Evolutionary conservation across 2,797 vertebrate species (phyloP).

Genomic region (Rhinichthys osculus): DNA sequence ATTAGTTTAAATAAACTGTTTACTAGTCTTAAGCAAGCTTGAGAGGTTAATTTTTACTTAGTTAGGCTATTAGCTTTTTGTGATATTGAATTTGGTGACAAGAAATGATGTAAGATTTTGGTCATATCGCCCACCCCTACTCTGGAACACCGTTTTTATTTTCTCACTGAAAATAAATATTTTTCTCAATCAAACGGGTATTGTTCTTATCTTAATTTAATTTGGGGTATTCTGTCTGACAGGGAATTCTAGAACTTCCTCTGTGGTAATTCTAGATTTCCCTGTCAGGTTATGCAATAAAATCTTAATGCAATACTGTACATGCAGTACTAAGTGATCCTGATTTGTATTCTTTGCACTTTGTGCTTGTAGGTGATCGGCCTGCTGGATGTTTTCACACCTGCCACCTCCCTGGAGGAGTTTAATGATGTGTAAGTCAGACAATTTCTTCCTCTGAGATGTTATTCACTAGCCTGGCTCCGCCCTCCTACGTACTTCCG

Average conservation of each 20-base stretch:
- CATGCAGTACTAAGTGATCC: conserved; percentile 16
- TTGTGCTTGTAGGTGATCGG: conserved; percentile 88
- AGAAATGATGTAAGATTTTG: too few species aligned
- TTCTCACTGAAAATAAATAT: background rate
- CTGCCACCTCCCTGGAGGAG: conserved; percentile 89
- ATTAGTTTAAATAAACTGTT: background rate
- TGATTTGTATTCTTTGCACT: conserved; percentile 9
- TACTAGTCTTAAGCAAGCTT: background rate
- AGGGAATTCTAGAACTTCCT: background rate
- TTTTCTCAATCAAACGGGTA: background rate
- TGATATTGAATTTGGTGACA: background rate
- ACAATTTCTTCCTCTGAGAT: background rate
- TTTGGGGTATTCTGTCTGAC: background rate
- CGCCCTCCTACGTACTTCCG: too few species aligned
- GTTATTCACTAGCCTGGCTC: background rate
- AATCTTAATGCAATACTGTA: background rate
- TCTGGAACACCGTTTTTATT: too few species aligned
- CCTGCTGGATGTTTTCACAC: conserved; percentile 93
- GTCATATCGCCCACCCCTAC: too few species aligned
- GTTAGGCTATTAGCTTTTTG: background rate
- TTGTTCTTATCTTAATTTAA: background rate
- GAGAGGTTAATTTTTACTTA: background rate
- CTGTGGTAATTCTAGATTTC: background rate
- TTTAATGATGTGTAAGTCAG: conserved; percentile 95
- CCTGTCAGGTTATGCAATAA: background rate